Evolutionary conservation across 2,797 vertebrate species (phyloP).

Genomic region (Tauraco hartlaubi): DNA sequence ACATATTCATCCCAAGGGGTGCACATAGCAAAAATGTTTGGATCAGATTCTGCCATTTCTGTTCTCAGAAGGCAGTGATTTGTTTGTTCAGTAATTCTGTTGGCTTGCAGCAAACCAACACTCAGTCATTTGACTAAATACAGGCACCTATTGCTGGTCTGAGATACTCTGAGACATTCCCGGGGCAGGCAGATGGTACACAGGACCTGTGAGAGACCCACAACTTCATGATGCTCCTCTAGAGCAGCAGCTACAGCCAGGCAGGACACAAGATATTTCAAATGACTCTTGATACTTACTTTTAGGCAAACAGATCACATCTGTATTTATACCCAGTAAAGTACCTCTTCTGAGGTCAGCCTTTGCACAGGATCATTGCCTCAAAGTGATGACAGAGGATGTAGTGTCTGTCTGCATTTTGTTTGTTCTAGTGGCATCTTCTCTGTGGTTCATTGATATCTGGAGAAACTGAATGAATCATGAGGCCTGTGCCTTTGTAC

Average conservation of each 20-base stretch:
- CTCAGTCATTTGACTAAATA: background rate
- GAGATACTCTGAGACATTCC: background rate
- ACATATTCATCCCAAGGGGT: background rate
- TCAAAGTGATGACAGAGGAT: background rate
- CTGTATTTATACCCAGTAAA: background rate
- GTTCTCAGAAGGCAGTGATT: background rate
- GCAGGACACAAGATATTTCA: background rate
- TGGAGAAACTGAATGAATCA: conserved; percentile 23
- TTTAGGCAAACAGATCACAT: background rate
- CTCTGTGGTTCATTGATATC: background rate
- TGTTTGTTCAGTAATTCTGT: conserved; percentile 1
- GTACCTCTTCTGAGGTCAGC: background rate
- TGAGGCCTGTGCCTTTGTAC: background rate
- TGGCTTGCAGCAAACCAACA: background rate
- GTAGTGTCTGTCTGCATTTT: background rate
- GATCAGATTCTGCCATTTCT: background rate
- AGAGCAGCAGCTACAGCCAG: background rate
- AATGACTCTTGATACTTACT: background rate
- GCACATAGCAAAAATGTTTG: background rate
- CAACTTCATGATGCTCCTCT: background rate
- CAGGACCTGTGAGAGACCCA: background rate
- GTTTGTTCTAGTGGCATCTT: background rate
- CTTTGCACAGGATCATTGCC: background rate
- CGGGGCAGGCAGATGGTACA: background rate
- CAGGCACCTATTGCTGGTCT: background rate